These are phyloP conservation scores for Brachyistius frenatus DNA, from an alignment of 2,113 vertebrate species.

Conservation along the genomic window DNA sequence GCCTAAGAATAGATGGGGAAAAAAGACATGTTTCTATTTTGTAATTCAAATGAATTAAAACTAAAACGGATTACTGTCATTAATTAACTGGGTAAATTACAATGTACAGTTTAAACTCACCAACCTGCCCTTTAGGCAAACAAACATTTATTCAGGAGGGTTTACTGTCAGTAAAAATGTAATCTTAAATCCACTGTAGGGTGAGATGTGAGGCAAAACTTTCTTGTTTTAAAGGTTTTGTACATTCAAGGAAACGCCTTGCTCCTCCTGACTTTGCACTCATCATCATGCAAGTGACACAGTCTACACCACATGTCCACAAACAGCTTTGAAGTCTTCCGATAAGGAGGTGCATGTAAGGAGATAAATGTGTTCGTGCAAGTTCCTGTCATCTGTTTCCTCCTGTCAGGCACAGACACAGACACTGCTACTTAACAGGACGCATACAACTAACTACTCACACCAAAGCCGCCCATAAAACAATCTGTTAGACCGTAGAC, in stretches of 20 bases:
- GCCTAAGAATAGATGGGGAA: no score
- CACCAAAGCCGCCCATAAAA: neutral
- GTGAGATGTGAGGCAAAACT: no score
- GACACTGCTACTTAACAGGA: constrained; percentile 13
- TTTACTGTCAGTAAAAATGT: no score
- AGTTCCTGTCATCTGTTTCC: constrained; percentile 71
- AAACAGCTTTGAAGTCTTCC: constrained; percentile 55
- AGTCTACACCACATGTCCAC: constrained; percentile 61
- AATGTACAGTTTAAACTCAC: no score
- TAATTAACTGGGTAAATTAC: no score
- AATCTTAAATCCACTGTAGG: no score
- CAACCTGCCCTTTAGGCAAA: no score
- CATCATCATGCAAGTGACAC: constrained; percentile 18
- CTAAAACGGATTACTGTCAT: no score
- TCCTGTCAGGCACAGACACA: constrained; percentile 24
- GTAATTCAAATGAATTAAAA: no score
- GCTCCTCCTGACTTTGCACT: constrained; percentile 12
- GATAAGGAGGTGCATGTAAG: constrained; percentile 59
- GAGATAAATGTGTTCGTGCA: constrained; percentile 30
- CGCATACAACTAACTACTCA: constrained; percentile 12
- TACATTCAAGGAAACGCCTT: constrained; percentile 1
- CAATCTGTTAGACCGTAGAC: neutral
- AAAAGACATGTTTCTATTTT: no score
- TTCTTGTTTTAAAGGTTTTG: no score
- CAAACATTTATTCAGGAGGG: no score